phyloP scores from a whole-genome alignment of 2,888 invertebrate genomes.

The Diarsia mendica region DNA sequence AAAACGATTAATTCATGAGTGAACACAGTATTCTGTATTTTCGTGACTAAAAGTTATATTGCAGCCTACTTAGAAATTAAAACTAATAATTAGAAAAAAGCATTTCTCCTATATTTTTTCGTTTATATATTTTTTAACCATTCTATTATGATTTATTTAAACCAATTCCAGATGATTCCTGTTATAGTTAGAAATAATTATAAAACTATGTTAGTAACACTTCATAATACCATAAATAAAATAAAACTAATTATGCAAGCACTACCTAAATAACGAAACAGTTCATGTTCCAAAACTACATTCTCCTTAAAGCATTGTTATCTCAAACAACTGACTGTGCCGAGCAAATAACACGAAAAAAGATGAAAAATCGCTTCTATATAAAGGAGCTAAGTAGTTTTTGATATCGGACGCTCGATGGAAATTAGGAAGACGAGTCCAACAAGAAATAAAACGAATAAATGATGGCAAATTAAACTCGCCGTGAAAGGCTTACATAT shows the following conservation, averaged over 20 bases:
- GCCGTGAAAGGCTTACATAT: slow-evolving; percentile 1
- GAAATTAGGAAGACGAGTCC: slow-evolving; percentile 61
- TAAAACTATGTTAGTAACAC: too few relatives aligned
- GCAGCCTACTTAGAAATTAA: not conserved
- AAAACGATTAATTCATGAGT: too few relatives aligned
- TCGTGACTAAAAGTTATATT: not conserved
- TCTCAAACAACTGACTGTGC: slow-evolving; percentile 49
- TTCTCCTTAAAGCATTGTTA: slow-evolving; percentile 54
- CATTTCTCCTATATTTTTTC: too few relatives aligned
- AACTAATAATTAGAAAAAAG: not conserved
- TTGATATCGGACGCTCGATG: slow-evolving; percentile 66
- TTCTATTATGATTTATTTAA: too few relatives aligned
- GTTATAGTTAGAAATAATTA: too few relatives aligned
- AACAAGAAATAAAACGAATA: slow-evolving; percentile 57
- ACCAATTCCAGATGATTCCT: too few relatives aligned
- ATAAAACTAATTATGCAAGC: not conserved
- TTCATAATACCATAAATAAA: too few relatives aligned
- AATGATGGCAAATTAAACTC: slow-evolving; percentile 43
- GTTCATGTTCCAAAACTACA: not conserved
- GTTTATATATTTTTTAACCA: too few relatives aligned
- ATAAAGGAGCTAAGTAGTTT: slow-evolving; percentile 71
- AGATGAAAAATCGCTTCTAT: slow-evolving; percentile 65
- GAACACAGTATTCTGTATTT: not conserved
- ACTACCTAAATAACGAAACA: slow-evolving; percentile 3
- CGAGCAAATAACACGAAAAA: slow-evolving; percentile 60